Conservation (phyloP, 1,140 invertebrate genomes). For the Acromyrmex heyeri region DNA sequence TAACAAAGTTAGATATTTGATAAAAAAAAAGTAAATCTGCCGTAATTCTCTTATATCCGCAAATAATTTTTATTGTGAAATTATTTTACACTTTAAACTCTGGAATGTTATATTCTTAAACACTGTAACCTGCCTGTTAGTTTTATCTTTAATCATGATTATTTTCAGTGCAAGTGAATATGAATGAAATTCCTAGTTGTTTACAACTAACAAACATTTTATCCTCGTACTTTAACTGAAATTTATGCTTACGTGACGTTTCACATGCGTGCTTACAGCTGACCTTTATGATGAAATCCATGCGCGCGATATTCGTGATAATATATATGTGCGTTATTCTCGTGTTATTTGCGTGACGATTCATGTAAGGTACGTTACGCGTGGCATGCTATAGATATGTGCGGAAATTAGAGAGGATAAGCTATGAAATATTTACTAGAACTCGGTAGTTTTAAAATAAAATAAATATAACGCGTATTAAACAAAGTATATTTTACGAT, state of each 20-base stretch:
- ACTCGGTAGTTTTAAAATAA: neutral
- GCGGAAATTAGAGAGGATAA: neutral
- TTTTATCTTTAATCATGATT: conserved; percentile 37
- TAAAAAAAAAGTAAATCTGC: neutral
- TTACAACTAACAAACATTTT: conserved; percentile 37
- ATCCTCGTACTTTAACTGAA: conserved; percentile 5
- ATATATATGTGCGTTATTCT: neutral
- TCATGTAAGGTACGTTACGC: neutral
- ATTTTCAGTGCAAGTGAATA: conserved; percentile 5
- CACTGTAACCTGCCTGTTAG: too few species aligned
- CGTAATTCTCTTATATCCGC: neutral
- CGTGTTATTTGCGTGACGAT: conserved; percentile 27
- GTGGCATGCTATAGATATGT: neutral
- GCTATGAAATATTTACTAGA: neutral
- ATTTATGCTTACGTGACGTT: conserved; percentile 15
- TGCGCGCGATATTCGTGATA: neutral
- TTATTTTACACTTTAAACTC: neutral
- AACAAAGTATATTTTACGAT: too few species aligned
- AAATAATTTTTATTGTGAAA: conserved; percentile 6
- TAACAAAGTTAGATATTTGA: neutral
- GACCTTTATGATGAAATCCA: conserved; percentile 18
- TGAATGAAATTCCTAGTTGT: neutral
- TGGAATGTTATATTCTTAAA: neutral
- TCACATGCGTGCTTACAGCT: conserved; percentile 22
- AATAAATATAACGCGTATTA: neutral